Evolutionary conservation across 1,140 invertebrate genomes (phyloP).

Genomic region (Drosophila asahinai): DNA sequence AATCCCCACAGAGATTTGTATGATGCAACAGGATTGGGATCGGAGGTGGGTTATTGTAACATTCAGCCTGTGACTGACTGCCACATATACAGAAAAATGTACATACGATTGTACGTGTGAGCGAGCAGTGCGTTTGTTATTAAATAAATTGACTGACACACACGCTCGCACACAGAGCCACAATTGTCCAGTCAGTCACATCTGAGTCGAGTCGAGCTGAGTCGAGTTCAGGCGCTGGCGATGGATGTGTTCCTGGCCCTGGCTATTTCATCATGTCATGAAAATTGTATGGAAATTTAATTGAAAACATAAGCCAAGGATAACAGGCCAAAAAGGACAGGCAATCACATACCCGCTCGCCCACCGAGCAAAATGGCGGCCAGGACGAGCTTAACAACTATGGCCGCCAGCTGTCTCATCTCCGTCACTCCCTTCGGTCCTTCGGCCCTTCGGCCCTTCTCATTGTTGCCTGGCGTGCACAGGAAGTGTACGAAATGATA

Average conservation of each 20-base stretch:
- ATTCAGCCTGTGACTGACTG: slow-evolving; percentile 33
- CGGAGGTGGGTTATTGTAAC: slow-evolving; percentile 13
- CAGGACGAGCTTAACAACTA: slow-evolving; percentile 66
- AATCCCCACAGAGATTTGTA: slow-evolving; percentile 64
- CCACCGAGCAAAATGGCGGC: slow-evolving; percentile 47
- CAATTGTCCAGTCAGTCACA: slow-evolving; percentile 46
- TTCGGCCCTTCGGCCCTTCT: slow-evolving; percentile 9
- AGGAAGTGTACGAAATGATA: slow-evolving; percentile 82
- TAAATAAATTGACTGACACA: slow-evolving; percentile 82
- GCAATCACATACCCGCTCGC: slow-evolving; percentile 60
- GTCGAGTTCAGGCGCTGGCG: slow-evolving; percentile 7
- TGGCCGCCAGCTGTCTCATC: slow-evolving; percentile 45
- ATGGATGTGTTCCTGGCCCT: slow-evolving; percentile 50
- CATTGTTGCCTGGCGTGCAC: slow-evolving; percentile 65
- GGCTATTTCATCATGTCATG: slow-evolving; percentile 84
- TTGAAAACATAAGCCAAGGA: slow-evolving; percentile 84
- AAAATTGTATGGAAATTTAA: slow-evolving; percentile 85
- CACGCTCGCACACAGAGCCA: slow-evolving; percentile 39
- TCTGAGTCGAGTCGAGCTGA: slow-evolving; percentile 41
- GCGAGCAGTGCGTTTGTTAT: slow-evolving; percentile 70
- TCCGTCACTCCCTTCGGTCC: slow-evolving; percentile 19
- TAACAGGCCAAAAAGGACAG: slow-evolving; percentile 82
- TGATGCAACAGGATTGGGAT: slow-evolving; percentile 25
- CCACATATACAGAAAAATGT: background rate
- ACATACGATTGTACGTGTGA: background rate